These are phyloP conservation scores for Phrynocephalus versicolor DNA, from an alignment of 2,113 vertebrate species.

Conservation along the genomic window DNA sequence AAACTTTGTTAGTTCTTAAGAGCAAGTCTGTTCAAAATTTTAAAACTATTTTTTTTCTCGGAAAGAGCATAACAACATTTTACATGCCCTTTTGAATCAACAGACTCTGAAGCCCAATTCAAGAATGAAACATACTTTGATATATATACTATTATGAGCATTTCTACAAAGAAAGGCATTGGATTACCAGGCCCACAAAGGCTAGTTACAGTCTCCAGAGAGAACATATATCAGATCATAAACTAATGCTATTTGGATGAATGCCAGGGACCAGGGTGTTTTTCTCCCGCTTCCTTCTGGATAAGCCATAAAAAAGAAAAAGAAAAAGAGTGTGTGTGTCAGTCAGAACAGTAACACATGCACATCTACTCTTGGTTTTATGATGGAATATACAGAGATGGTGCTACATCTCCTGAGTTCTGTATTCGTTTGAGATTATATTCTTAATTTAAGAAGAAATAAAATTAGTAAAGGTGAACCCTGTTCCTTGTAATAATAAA, in stretches of 20 bases:
- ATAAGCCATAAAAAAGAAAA: constrained; percentile 8
- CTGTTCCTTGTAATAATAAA: neutral
- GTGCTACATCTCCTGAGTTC: constrained; percentile 14
- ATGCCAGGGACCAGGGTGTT: constrained; percentile 11
- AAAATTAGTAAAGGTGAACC: neutral
- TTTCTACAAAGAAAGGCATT: constrained; percentile 35
- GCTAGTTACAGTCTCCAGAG: neutral
- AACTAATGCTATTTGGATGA: constrained; percentile 26
- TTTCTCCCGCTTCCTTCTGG: neutral
- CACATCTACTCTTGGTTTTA: constrained; percentile 30
- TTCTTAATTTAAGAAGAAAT: constrained; percentile 20
- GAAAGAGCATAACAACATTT: constrained; percentile 16
- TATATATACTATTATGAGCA: constrained; percentile 25
- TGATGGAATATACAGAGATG: constrained; percentile 25
- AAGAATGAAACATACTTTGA: constrained; percentile 37
- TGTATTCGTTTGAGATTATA: neutral
- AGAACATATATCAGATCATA: constrained; percentile 20
- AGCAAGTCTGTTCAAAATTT: no score
- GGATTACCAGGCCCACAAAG: constrained; percentile 30
- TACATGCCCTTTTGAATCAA: constrained; percentile 17
- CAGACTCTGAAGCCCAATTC: constrained; percentile 44
- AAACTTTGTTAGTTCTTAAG: neutral
- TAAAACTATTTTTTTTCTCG: constrained; percentile 9
- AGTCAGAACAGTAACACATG: constrained; percentile 36
- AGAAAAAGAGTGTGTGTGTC: constrained; percentile 14